Evolutionary conservation across 2,888 invertebrate genomes (phyloP), one percentile per base, ranked within the genome.

Genomic region (Melolontha melolontha): DNA sequence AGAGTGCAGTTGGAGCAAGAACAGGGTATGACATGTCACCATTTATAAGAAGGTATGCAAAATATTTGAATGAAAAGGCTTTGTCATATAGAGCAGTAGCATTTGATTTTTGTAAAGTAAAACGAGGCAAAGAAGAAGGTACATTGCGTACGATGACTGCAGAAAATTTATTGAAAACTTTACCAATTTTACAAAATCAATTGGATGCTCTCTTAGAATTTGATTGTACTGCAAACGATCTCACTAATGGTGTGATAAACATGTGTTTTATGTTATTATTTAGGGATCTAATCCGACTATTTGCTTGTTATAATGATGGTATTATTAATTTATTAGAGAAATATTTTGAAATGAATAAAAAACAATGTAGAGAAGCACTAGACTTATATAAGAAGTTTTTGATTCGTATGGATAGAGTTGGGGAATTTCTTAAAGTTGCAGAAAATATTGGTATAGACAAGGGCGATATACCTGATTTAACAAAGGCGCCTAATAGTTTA

Each of bases 281-380:
- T 86, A 91, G 98, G 84, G 99, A 99, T 89, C 91, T 99, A 81
- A 99, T 99, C 81, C 91, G 99, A 71, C 85, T 93, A 70, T 99
- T 99, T 87, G 99, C 99, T 70, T 98, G 98, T 85, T 99, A 99
- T 87, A 99, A 99, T 86, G 99, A 99, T 85, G 99, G 98, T 75
- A 97, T 98, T 76, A 99, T 99, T 78, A 99, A 98, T 86, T 89
- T 99, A 74, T 86, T 99, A 84, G 99, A 99, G 87, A 99, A 99
- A 85, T 99, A 97, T 87, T 99, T 99, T 85, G 98, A 98, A 84
- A 98, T 99, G 98, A 98, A 98, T 86, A 99, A 98, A 85, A 99
- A 99, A 85, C 97, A 98, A 84, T 97, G 97, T 80, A 91, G 97
- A 75, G 98, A 99, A 81, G 98, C 98, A 75, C 89, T 99, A 84